Percentiles rank a stretch among this genome's conserved stretches.
phyloP scores from a whole-genome alignment of 2,888 invertebrate species.

The Catocala sponsa region DNA sequence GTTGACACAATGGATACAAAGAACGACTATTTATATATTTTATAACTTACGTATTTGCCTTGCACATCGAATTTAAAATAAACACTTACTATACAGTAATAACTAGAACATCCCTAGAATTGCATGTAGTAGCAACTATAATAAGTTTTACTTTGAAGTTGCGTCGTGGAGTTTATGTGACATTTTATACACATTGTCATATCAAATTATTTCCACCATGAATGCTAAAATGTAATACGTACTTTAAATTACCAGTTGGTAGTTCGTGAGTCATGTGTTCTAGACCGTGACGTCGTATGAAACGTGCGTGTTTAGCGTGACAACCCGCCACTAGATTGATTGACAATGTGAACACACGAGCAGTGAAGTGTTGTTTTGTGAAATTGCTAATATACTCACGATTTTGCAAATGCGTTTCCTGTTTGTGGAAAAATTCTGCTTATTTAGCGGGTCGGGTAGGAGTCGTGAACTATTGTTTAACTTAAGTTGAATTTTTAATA shows the following conservation, averaged over 20 bases:
- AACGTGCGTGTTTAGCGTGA: slow-evolving; percentile 69
- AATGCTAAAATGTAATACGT: slow-evolving; percentile 23
- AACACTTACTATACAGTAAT: too few species aligned
- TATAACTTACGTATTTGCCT: too few species aligned
- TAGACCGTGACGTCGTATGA: slow-evolving; percentile 63
- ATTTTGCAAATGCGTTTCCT: slow-evolving; percentile 49
- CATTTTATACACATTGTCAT: slow-evolving; percentile 8
- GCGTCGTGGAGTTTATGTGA: background rate
- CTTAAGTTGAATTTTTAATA: too few species aligned
- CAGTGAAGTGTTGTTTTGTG: slow-evolving; percentile 52
- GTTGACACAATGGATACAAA: too few species aligned
- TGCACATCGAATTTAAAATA: too few species aligned
- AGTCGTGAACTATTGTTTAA: too few species aligned
- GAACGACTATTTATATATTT: too few species aligned
- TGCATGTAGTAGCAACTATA: too few species aligned
- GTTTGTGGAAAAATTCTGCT: slow-evolving; percentile 27
- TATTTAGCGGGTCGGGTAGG: background rate
- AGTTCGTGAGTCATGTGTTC: slow-evolving; percentile 59
- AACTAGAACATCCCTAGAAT: too few species aligned
- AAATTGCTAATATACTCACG: slow-evolving; percentile 52
- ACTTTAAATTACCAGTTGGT: slow-evolving; percentile 7
- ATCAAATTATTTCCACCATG: slow-evolving; percentile 37
- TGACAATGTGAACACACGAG: slow-evolving; percentile 66
- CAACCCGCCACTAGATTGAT: slow-evolving; percentile 72
- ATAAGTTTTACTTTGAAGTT: too few species aligned